phyloP scores from a whole-genome alignment of 1,140 invertebrate genomes.

The Drosophila serrata region DNA sequence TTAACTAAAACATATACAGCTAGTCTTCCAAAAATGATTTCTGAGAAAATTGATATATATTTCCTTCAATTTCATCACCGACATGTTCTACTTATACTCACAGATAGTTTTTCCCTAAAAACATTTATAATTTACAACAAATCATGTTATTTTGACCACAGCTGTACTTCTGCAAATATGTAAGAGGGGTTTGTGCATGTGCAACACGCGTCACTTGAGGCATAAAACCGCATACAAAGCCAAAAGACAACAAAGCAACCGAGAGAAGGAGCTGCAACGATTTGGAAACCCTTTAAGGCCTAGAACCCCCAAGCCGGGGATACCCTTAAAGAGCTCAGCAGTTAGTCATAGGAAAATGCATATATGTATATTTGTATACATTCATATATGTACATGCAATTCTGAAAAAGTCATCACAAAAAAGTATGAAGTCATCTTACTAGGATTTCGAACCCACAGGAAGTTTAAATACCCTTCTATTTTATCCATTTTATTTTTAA shows the following conservation, averaged over 20 bases:
- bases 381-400: neutral
- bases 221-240: constrained; percentile 57
- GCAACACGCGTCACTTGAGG: constrained; percentile 55
- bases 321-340: constrained; percentile 13
- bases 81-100: no score
- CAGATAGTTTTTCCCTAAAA: neutral
- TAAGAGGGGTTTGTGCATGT: constrained; percentile 33
- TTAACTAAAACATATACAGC: no score
- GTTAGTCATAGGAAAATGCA: constrained; percentile 36
- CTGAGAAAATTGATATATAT: neutral
- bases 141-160: neutral
- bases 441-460: neutral
- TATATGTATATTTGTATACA: neutral
- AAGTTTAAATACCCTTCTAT: neutral
- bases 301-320: neutral
- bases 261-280: constrained; percentile 11
- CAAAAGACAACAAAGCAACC: constrained; percentile 23
- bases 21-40: no score
- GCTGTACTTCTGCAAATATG: constrained; percentile 16
- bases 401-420: constrained; percentile 11
- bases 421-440: constrained; percentile 11
- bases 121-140: neutral
- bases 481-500: no score
- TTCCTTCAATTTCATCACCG: neutral
- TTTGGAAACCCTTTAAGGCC: constrained; percentile 11